Base-by-base conservation (phyloP, 2,113 vertebrate genomes). In the Microcebus murinus region DNA sequence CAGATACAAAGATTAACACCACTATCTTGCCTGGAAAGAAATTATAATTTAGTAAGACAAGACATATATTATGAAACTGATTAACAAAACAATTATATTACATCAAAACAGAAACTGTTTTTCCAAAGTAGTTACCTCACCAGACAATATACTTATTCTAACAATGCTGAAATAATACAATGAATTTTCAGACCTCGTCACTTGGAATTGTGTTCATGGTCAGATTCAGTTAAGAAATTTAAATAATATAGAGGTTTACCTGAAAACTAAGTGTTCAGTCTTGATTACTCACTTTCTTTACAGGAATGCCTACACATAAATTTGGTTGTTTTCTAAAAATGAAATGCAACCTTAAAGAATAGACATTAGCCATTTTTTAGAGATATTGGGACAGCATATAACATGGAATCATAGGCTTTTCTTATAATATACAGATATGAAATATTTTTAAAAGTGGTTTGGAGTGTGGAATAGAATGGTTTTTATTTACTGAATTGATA, bases 401-500 rank as follows among this genome's bases (percentile, higher is more conserved):
- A 93, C 92, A 83, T 34, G 13, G 4, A 91, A 34, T 45, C 39
- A 42, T n/a, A 76, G 15, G 8, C 42, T 6, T 8, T 77, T 79
- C 27, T 90, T 57, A 17, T 31, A 87, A 90, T 21, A 70, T 20
- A 63, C 1, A 61, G 36, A 29, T 42, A 52, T 61, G 23, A 77
- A 39, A 83, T 21, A 42, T 18, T 34, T 94, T 81, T 90, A 36
- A 39, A 90, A 59, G 31, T 70, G 79, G 14, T 55, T 81, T 48
- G n/a, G 29, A 50, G 2, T 83, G 59, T 42, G 15, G 34, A 91
- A 83, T 27, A 74, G 48, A 18, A 59, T 23, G 1, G 4, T n/a
- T 95, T 91, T 83, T 93, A 82, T 87, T 95, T 94, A 55, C 57
- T 39, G n/a, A 68, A 63, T 85, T 89, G 48, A 81, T 71, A 89